Evolutionary conservation across 1,140 invertebrate genomes (phyloP).

Genomic region (Drosophila ercepeae): DNA sequence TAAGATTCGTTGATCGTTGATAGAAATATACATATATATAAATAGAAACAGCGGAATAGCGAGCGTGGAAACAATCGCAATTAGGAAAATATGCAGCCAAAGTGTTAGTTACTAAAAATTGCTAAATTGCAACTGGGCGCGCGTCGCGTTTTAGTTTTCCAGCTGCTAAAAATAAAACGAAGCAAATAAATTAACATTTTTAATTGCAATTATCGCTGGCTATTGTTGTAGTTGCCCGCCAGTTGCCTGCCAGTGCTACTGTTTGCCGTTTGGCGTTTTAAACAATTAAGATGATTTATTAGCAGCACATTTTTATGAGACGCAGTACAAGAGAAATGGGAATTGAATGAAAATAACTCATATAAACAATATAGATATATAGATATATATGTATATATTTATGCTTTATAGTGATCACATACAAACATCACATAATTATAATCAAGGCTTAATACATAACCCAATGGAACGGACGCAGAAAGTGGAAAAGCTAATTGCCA

Average conservation of each 20-base stretch:
- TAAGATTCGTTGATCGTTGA: constrained; percentile 34
- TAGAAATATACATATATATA: background rate
- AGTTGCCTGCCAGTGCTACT: constrained; percentile 49
- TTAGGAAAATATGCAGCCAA: constrained; percentile 64
- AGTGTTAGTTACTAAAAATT: constrained; percentile 68
- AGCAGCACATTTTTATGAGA: constrained; percentile 72
- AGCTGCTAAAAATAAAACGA: constrained; percentile 75
- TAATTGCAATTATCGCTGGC: constrained; percentile 77
- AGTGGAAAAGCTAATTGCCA: constrained; percentile 63
- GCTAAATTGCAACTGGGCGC: constrained; percentile 71
- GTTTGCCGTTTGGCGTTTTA: constrained; percentile 71
- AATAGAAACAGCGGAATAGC: background rate
- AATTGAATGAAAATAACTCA: constrained; percentile 35
- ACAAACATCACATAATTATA: constrained; percentile 23
- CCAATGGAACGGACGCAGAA: constrained; percentile 1
- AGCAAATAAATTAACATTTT: constrained; percentile 79
- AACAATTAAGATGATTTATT: constrained; percentile 79
- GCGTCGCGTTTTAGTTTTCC: constrained; percentile 59
- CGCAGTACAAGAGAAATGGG: constrained; percentile 53
- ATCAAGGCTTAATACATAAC: constrained; percentile 15
- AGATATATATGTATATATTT: constrained; percentile 44
- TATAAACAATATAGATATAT: background rate
- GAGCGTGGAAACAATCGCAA: constrained; percentile 48
- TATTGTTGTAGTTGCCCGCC: constrained; percentile 56
- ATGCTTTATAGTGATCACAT: constrained; percentile 39